Base-by-base conservation (phyloP, 2,888 invertebrate genomes). In the Callyntrura sp. region DNA sequence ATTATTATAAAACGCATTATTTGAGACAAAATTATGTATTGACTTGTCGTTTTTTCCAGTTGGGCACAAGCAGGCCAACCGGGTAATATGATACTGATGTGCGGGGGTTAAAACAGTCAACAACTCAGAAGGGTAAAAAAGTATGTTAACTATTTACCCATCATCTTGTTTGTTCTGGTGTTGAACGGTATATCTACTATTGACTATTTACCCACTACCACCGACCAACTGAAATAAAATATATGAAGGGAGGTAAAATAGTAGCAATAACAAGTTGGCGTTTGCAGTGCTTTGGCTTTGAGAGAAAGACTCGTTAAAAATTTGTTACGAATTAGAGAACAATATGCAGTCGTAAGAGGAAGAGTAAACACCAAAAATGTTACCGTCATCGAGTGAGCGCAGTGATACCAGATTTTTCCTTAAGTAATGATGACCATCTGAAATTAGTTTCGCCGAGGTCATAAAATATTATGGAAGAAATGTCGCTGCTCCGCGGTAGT, bases 61-160 rank as follows among this genome's bases (percentile, higher is more conserved):
- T 14, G 6, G 17, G 23, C 45, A 5, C 51, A 55, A 43, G 25
- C 76, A 28, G 73, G 3, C 12, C 11, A n/a, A 86, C 4, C 14
- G 86, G 79, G 86, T 86, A 86, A 86, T 68, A 79, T 86, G 86
- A 86, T 86, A 86, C 79, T 43, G 62, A 35, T 23, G 79, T 55
- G 35, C 45, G 86, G 57, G 86, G 79, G 35, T 35, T 48, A 55
- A 65, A 45, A 45, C 6, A 73, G 28, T 4, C 25, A 35, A 35
- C 43, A 76, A 76, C 23, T 14, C 23, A 12, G 51, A 48, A 51
- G 55, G 57, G 57, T 57, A 28, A 57, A 79, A 78, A 79, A 79
- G 35, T 35, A 35, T 57, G 57, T 45, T 14, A 62, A 81, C 45
- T 62, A 62, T 60, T 35, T 35, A 35, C 35, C 48, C 45, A 23